Evolutionary conservation across 2,888 invertebrate species (phyloP), one percentile per base, ranked within the genome.

Genomic region (Clistopyga incitator): DNA sequence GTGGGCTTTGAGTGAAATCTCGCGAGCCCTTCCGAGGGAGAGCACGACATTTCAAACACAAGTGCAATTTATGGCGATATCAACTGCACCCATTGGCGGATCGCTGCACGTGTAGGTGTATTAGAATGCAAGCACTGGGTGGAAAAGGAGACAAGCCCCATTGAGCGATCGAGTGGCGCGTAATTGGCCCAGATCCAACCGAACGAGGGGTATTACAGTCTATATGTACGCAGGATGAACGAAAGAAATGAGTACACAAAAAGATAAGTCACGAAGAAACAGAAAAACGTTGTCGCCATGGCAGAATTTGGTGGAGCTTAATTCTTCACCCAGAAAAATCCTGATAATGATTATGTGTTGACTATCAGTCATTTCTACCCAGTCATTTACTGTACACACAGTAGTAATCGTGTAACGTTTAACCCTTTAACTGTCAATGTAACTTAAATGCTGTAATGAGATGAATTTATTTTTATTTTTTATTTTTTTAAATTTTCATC

Each of bases 141-240:
- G 47, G 74, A 68, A 68, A 78, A 74, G 68, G 78, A 67, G 75
- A 85, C 64, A 77, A 68, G 56, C 76, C 61, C 71, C 52, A 76
- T 85, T 80, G 78, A 85, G 78, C 77, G 77, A 80, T 82, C 68
- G 76, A 83, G 83, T 75, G 72, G 78, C 83, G 78, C 78, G 61
- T 81, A 81, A 85, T 83, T 83, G 81, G 81, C 78, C 68, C 47
- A 74, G 67, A 82, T 79, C 56, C 71, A 80, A 70, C 64, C 61
- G 74, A 54, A 34, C 6, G 6, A 50, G 11, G 54, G 6, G 50
- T 50, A 61, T 42, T 56, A 23, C 42, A 20, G 54, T 38, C 45
- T 61, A 25, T 61, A 20, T 45, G 18, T 45, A 45, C 15, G 50
- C 42, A 29, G 38, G 47, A 29, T 15, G 47, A 42, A 70, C 29